Base-by-base conservation (phyloP, 2,888 invertebrate species). In the Crioceris asparagi region DNA sequence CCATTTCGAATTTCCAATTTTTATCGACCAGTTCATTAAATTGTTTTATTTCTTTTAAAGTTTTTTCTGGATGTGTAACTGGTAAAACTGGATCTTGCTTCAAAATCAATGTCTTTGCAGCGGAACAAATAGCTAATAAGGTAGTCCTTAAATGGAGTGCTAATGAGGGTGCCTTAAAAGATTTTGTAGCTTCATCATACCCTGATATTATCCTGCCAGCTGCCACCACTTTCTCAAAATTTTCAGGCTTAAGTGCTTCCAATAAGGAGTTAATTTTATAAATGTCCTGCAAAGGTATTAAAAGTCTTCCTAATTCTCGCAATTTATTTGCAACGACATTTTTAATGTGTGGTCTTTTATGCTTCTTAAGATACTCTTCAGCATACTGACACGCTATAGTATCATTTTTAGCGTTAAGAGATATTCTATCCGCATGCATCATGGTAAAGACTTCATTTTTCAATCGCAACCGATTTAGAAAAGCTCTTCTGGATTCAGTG, bases 381-480 rank as follows among this genome's bases (percentile, higher is more conserved):
- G 45, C 47, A 35, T 44, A 51, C 19, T 44, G 29, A 29, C 46
- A 47, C 19, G 50, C 44, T 10, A 50, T 27, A 3, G 48, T 40
- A 36, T 51, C 48, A 25, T 32, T 43, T 35, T 50, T 46, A 10
- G 44, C 51, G 6, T 11, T 29, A 2, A 2, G 8, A 23, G 47
- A 47, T 21, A 51, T 45, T n/a, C 41, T 25, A 37, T 51, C 51
- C 10, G 49, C 30, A n/a, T 43, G 37, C 48, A 51, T 50, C 17
- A 41, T 41, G 8, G 14, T n/a, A 32, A 50, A 43, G 8, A 50
- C 46, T 40, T 50, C 47, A 10, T 38, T 35, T 26, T 44, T 17
- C 44, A 32, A 10, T n/a, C 41, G 36, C 23, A 25, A 39, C 12
- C 16, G 35, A 21, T 37, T 43, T 35, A 45, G 41, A 35, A 38